phyloP scores from a whole-genome alignment of 2,113 vertebrate genomes.

The Hypocryptadius cinnamomeus region DNA sequence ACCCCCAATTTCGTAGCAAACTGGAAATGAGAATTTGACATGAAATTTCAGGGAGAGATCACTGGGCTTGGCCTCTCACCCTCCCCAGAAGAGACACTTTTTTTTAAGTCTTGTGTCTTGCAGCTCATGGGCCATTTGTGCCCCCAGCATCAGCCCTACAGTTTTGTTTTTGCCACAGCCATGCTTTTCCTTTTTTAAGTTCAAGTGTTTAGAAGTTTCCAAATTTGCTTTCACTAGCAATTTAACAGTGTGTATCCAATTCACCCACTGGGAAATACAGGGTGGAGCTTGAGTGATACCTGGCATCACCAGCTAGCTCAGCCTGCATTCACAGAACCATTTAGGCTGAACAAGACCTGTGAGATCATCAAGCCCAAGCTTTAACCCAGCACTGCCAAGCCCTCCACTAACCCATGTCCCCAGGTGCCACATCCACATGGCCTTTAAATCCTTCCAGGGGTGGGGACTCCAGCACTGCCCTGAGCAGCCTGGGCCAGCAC shows the following conservation, averaged over 20 bases:
- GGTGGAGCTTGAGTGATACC: neutral
- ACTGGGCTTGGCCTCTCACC: neutral
- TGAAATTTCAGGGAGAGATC: neutral
- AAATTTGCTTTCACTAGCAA: neutral
- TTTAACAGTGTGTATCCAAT: neutral
- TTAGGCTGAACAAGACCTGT: neutral
- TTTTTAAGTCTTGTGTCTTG: neutral
- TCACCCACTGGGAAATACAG: neutral
- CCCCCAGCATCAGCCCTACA: neutral
- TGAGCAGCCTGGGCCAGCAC: neutral
- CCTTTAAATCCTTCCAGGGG: neutral
- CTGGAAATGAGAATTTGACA: neutral
- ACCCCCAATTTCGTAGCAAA: rapidly evolving
- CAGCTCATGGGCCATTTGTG: neutral
- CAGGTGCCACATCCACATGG: neutral
- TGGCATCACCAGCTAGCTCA: neutral
- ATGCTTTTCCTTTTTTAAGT: neutral
- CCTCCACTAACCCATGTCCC: neutral
- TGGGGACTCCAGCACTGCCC: neutral
- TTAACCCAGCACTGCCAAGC: neutral
- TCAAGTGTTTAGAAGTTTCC: neutral
- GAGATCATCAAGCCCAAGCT: neutral
- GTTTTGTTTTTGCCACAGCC: neutral
- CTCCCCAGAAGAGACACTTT: neutral
- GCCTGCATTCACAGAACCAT: neutral